These are phyloP conservation scores for Spongia lamella DNA, from an alignment of 37 sponge, comb jelly and placozoan species.

Conservation along the genomic window DNA sequence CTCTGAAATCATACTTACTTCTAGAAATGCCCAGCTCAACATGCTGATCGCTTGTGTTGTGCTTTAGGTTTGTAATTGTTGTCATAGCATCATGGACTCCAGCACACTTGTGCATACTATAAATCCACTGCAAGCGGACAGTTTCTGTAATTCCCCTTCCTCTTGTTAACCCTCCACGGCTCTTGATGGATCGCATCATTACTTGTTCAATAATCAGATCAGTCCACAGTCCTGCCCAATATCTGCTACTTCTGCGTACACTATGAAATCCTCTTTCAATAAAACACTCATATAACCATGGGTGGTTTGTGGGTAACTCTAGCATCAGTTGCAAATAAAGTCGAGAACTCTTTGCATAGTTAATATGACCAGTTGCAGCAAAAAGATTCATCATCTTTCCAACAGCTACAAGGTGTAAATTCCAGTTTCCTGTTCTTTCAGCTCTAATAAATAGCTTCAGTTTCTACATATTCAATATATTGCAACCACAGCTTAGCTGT, in stretches of 20 bases:
- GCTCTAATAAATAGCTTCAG: slow-evolving; percentile 37
- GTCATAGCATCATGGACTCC: slow-evolving; percentile 43
- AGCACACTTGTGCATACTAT: slow-evolving; percentile 43
- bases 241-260: slow-evolving; percentile 30
- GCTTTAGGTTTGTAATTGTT: slow-evolving; percentile 15
- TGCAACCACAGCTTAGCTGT: slow-evolving; percentile 38
- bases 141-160: slow-evolving; percentile 39
- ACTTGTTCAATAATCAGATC: slow-evolving; percentile 35
- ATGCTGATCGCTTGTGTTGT: background rate
- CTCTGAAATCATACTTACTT: slow-evolving; percentile 31
- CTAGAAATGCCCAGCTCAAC: slow-evolving; percentile 16
- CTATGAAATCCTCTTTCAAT: slow-evolving; percentile 36
- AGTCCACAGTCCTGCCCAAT: slow-evolving; percentile 45
- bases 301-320: slow-evolving; percentile 14
- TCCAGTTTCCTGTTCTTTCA: slow-evolving; percentile 43
- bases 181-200: slow-evolving; percentile 43
- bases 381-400: slow-evolving; percentile 32
- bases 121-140: slow-evolving; percentile 24
- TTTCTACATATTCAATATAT: slow-evolving; percentile 36
- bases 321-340: slow-evolving; percentile 43
- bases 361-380: slow-evolving; percentile 41
- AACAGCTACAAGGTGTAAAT: slow-evolving; percentile 25
- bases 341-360: slow-evolving; percentile 29
- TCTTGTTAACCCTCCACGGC: slow-evolving; percentile 38
- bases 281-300: slow-evolving; percentile 30